Evolutionary conservation across 1,140 invertebrate genomes (phyloP).

Genomic region (Tribolium castaneum): DNA sequence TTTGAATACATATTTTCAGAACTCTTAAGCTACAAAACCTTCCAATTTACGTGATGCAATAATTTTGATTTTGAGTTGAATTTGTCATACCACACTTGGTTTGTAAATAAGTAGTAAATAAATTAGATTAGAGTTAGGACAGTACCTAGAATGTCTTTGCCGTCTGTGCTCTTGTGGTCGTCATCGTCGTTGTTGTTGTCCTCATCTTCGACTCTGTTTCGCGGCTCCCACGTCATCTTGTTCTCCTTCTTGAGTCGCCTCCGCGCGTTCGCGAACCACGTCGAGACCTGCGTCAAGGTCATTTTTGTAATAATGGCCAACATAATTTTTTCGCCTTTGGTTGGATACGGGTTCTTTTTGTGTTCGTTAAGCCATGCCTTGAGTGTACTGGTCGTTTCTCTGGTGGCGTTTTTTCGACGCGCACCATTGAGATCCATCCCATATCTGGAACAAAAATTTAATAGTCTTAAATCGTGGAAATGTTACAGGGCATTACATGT

Average conservation of each 20-base stretch:
- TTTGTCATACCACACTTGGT: too few species aligned
- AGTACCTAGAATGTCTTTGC: slow-evolving; percentile 83
- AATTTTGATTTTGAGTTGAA: neutral
- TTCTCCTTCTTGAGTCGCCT: slow-evolving; percentile 98
- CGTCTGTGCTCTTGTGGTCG: slow-evolving; percentile 83
- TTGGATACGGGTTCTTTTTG: slow-evolving; percentile 99
- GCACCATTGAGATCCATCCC: slow-evolving; percentile 92
- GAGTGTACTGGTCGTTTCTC: slow-evolving; percentile 96
- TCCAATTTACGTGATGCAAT: too few species aligned
- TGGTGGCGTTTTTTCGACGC: slow-evolving; percentile 94
- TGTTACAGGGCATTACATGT: neutral
- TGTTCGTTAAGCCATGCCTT: slow-evolving; percentile 99
- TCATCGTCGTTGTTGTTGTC: slow-evolving; percentile 88
- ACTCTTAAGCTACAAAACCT: too few species aligned
- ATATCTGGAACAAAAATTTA: slow-evolving; percentile 74
- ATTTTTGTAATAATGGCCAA: slow-evolving; percentile 98
- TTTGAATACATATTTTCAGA: too few species aligned
- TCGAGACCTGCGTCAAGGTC: slow-evolving; percentile 98
- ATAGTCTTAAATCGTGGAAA: slow-evolving; percentile 8
- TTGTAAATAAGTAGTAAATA: too few species aligned
- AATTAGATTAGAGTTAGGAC: neutral
- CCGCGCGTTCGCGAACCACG: slow-evolving; percentile 98
- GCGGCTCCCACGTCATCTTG: slow-evolving; percentile 98
- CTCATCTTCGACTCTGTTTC: slow-evolving; percentile 90
- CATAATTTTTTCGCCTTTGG: slow-evolving; percentile 99